Percentiles rank a stretch among this genome's conserved stretches.
Evolutionary conservation across 1,140 invertebrate genomes (phyloP).

Genomic region (Aplysia californica): DNA sequence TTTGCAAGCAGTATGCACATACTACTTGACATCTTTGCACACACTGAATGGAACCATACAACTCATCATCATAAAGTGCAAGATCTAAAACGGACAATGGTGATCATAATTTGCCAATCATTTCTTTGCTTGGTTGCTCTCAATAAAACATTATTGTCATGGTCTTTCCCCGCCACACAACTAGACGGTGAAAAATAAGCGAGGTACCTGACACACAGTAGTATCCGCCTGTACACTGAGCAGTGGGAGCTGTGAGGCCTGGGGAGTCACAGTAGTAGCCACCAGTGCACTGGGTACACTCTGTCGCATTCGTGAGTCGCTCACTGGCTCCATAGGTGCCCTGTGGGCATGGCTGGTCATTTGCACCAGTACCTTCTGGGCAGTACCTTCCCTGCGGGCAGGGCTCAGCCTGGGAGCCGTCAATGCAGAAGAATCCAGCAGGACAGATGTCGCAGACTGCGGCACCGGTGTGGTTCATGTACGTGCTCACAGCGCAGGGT

Average conservation of each 20-base stretch:
- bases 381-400: conserved; percentile 61
- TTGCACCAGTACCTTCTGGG: conserved; percentile 49
- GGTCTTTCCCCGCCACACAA: no score
- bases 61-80: no score
- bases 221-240: conserved; percentile 52
- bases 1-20: no score
- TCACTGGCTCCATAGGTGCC: conserved; percentile 57
- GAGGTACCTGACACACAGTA: conserved; percentile 63
- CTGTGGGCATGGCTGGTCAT: conserved; percentile 53
- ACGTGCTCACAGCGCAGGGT: conserved; percentile 50
- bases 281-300: conserved; percentile 57
- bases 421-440: conserved; percentile 54
- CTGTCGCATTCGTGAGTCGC: conserved; percentile 49
- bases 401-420: conserved; percentile 48
- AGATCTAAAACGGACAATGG: no score
- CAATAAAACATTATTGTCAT: no score
- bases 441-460: conserved; percentile 56
- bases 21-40: no score
- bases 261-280: conserved; percentile 57
- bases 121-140: no score
- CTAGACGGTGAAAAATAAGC: no score
- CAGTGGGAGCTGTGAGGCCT: conserved; percentile 50
- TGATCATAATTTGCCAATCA: no score
- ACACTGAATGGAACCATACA: no score
- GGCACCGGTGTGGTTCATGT: conserved; percentile 62